These are phyloP conservation scores for Coelinius sp. DNA, from an alignment of 2,888 invertebrate species.

Conservation along the genomic window DNA sequence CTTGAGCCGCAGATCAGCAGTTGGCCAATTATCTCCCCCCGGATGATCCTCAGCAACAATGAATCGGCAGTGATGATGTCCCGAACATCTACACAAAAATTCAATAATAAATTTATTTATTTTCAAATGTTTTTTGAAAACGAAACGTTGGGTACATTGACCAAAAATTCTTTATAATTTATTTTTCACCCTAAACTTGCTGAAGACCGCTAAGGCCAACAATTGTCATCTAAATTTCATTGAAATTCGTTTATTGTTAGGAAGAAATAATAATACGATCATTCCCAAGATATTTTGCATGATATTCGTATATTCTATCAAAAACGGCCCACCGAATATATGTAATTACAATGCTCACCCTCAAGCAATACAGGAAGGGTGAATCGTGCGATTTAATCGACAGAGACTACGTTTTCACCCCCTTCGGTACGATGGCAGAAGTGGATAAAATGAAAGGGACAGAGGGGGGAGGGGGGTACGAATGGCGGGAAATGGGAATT, in stretches of 20 bases:
- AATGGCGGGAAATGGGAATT: not conserved
- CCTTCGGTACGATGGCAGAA: slow-evolving; percentile 10
- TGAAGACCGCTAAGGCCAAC: too few relatives aligned
- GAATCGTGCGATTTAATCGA: slow-evolving; percentile 11
- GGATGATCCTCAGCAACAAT: slow-evolving; percentile 78
- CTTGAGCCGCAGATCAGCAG: slow-evolving; percentile 79
- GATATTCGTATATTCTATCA: not conserved
- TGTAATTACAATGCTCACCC: slow-evolving; percentile 19
- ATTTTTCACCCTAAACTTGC: too few relatives aligned
- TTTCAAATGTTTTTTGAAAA: too few relatives aligned
- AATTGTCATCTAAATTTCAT: too few relatives aligned
- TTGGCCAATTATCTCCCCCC: slow-evolving; percentile 76
- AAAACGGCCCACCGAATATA: not conserved
- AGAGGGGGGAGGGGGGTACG: not conserved
- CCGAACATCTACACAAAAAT: slow-evolving; percentile 76
- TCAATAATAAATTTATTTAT: not conserved
- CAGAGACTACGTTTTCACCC: not conserved
- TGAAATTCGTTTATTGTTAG: too few relatives aligned
- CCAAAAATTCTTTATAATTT: too few relatives aligned
- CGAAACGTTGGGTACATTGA: too few relatives aligned
- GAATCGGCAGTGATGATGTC: slow-evolving; percentile 83
- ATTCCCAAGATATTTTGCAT: too few relatives aligned
- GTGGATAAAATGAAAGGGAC: slow-evolving; percentile 10
- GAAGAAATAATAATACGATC: not conserved
- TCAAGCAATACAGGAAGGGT: slow-evolving; percentile 9